Base-by-base conservation (phyloP, 64 coral and sea anemone species). In the Montipora sp. region DNA sequence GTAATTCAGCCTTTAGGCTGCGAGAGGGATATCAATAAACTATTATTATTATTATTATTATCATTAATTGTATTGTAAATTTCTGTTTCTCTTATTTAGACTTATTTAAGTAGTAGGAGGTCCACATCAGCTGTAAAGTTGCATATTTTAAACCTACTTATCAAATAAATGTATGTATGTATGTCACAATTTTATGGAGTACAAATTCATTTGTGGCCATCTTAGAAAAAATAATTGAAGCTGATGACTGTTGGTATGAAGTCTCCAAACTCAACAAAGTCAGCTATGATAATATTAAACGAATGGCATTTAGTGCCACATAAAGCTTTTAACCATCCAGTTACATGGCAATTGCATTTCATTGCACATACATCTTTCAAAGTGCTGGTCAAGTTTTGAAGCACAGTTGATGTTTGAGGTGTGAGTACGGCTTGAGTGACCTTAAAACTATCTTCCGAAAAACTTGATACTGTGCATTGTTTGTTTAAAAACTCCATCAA, bases 181-280 rank as follows among this genome's bases (percentile, higher is more conserved):
- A 57, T 8, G 11, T 0, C 7, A 57, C 1, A 57, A 57, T 8
- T 57, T 57, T 11, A 24, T 13, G 13, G 27, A 5, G 10, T 77
- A 8, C 12, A 14, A 0, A 3, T 14, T 5, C 15, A 10, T 9
- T 5, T 47, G 10, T 14, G 15, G 43, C 6, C 16, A 71, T 3
- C 18, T 87, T 69, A 99, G 80, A 96, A 99, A 91, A 94, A 96
- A 85, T 99, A 99, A 82, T 99, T 99, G n/a, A 96, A 81, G 48
- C 98, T 96, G 48, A 99, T 94, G 43, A 99, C 95, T 48, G 91
- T 99, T 19, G 98, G 89, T 66, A 99, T 99, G 53, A 99, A 94
- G 68, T 99, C 98, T 51, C 92, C 94, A 92, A 81, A 78, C 16
- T 99, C 98, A 24, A 99, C 98, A 96, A 96, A 95, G 90, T 99